Evolutionary conservation across 2,888 invertebrate genomes (phyloP), one percentile per base, ranked within the genome.

Genomic region (Cephus spinipes): DNA sequence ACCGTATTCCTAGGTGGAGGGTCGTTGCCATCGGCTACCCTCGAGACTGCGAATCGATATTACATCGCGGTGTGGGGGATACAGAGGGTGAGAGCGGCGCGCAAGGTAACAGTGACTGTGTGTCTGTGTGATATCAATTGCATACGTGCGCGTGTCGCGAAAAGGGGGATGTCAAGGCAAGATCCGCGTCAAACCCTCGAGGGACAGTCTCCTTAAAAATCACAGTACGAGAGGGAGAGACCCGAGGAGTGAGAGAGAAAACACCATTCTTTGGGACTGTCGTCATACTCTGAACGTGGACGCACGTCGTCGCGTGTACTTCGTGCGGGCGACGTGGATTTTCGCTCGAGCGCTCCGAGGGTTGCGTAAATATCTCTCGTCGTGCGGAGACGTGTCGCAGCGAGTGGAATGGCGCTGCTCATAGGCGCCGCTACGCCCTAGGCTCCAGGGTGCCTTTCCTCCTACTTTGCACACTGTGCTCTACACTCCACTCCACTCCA

Each of bases 11-110:
- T 77, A 81, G 81, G 79, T 81, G 86, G 84, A 90, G 89, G 90
- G 90, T 90, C 90, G 90, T 89, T 90, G 89, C 89, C 89, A 89
- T 89, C 87, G 84, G 82, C 83, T 84, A 86, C 87, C 89, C 89
- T 89, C 89, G 86, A 85, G 86, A 79, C 77, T 76, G 68, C 81
- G 83, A 87, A 88, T 88, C 88, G 86, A 87, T 87, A 87, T 86
- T 82, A 77, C 80, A 79, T 75, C 79, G 40, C 69, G 69, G 69
- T 69, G 69, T 30, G 69, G 69, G 32, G 40, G 40, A 40, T 40
- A 15, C 6, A 40, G 40, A 40, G 40, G 40, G 40, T 40, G 40
- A 40, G 40, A 40, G 40, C 40, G 40, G 40, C 4, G 40, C 40
- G 40, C 40, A 15, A 40, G 40, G 40, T 40, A 15, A 40, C 40